Evolutionary conservation across 2,888 invertebrate genomes (phyloP), one percentile per base, ranked within the genome.

Genomic region (Leucozona laternaria): DNA sequence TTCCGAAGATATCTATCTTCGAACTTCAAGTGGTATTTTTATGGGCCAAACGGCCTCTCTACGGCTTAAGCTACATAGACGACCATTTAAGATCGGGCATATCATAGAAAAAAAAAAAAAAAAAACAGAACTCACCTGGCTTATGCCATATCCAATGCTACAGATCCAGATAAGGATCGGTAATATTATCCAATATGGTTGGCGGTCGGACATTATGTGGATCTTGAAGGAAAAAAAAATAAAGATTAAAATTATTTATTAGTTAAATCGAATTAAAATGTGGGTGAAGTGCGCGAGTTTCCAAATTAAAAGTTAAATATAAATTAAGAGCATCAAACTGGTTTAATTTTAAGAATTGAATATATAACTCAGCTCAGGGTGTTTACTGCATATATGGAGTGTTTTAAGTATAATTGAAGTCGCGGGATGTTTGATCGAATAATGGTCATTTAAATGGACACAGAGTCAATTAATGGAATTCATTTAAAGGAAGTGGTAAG

Each of bases 121-220:
- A 0, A 4, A 4, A 45, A 5, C 13, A n/a, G 10, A 50, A 84
- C 85, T 85, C 62, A 85, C 85, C 85, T 85, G 85, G 55, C 77
- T 71, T 62, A 70, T 77, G 28, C 72, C 73, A 43, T 70, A 85
- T 80, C 81, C 85, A 78, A 81, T 60, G 80, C 57, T 57, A 62
- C 81, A 77, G 73, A 85, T 81, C 81, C 85, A 85, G 85, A 85
- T 85, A 78, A 85, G 81, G 73, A 85, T 81, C 68, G 85, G 81
- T 50, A 85, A 45, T 37, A 77, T 31, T 25, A 85, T 73, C 85
- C 80, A 85, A 81, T 81, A 81, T 34, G 34, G 80, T 50, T 81
- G 77, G 48, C 80, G 73, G 77, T 77, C 73, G 43, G 62, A 50
- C 85, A 85, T 85, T 34, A 50, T 70, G 13, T 43, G 31, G 43